phyloP scores from a whole-genome alignment of 2,797 vertebrate genomes.

The Streptopelia turtur region DNA sequence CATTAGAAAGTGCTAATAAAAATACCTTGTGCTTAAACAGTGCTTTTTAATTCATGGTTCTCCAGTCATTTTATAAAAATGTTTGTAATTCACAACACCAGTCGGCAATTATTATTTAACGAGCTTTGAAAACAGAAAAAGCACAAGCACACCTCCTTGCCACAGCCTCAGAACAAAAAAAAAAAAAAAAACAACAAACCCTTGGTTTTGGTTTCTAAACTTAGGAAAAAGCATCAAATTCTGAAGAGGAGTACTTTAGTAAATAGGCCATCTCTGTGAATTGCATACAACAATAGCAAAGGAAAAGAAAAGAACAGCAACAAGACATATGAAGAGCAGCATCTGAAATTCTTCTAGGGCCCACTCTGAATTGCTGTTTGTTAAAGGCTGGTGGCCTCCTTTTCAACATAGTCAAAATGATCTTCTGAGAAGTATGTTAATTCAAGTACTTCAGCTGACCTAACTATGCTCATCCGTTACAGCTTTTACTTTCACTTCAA shows the following conservation, averaged over 20 bases:
- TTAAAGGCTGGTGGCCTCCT: neutral
- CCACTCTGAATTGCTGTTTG: neutral
- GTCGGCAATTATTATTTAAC: neutral
- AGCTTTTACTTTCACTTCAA: constrained; percentile 83
- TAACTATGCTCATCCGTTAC: constrained; percentile 69
- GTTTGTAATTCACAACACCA: neutral
- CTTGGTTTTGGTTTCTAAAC: neutral
- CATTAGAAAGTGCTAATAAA: constrained; percentile 24
- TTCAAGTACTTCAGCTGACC: constrained; percentile 61
- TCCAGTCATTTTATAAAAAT: constrained; percentile 3
- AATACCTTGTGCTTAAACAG: neutral
- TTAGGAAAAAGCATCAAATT: neutral
- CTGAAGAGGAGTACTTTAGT: neutral
- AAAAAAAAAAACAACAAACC: too few relatives aligned
- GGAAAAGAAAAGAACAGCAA: neutral
- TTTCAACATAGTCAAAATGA: neutral
- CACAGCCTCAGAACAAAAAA: neutral
- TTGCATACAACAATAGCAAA: neutral
- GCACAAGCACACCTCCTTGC: neutral
- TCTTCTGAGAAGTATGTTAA: neutral
- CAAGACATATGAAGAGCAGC: neutral
- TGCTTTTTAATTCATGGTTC: neutral
- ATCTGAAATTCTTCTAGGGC: neutral
- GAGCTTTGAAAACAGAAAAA: neutral
- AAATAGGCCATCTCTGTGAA: neutral